Base-by-base conservation (phyloP, 2,113 vertebrate genomes). In the Boulengeromyrus knoepffleri region DNA sequence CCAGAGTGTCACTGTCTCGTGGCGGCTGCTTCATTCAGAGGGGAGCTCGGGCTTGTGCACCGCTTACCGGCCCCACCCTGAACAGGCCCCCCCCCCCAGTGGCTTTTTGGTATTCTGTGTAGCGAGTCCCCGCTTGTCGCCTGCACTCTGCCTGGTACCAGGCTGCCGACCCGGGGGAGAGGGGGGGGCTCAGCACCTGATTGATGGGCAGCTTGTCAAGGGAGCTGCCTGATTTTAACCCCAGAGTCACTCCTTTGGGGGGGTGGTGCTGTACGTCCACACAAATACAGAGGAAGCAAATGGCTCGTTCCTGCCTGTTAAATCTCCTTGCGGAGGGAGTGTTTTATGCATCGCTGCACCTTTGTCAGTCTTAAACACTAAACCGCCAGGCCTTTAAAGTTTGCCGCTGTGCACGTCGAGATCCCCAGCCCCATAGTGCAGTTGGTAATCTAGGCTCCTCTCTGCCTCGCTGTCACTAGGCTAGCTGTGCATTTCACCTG, bases 151-250 rank as follows among this genome's bases (percentile, higher is more conserved):
- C 27, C 70, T 77, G 70, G 70, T 47, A 88, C 62, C 62, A 47
- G 70, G 36, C 31, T 19, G 31, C 45, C 39, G 10, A 58, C 58
- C 42, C 52, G n/a, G 56, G 27, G 56, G 19, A 49, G 31, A 31
- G 31, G 42, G 39, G 31, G 10, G 17, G 45, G 49, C n/a, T 36
- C 88, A 50, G 70, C 27, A 5, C 74, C 87, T 92, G 91, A 92
- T 91, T n/a, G 91, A 93, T 89, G 31, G 86, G 80, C 86, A 52
- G 86, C 90, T 90, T 92, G 85, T 88, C 56, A 89, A 88, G 91
- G 85, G 66, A 87, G 90, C 49, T 6, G 52, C 47, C 31, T 70
- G 89, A 89, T 90, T 88, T 91, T 91, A 93, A 92, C 92, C 74
- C 39, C 45, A 47, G 80, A 66, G 3, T 90, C 74, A 46, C 89